phyloP scores from a whole-genome alignment of 2,113 vertebrate species.

The Trogon surrucura region DNA sequence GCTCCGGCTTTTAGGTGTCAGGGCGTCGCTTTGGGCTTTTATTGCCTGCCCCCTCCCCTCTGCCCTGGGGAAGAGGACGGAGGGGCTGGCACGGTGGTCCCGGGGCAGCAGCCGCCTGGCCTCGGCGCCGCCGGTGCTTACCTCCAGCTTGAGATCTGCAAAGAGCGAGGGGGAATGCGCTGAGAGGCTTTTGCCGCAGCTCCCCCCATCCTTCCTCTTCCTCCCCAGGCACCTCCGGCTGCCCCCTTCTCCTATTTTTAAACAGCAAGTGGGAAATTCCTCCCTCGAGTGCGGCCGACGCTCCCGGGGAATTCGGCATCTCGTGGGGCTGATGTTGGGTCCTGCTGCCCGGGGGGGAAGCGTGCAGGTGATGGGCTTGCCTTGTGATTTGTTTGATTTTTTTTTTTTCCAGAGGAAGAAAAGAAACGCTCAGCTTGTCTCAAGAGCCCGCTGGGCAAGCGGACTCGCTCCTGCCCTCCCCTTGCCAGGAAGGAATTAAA shows the following conservation, averaged over 20 bases:
- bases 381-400: not conserved
- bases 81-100: not conserved
- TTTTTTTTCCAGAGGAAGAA: not conserved
- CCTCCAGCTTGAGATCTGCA: slow-evolving; percentile 58
- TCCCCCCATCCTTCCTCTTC: not conserved
- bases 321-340: fast-evolving
- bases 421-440: not conserved
- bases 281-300: not conserved
- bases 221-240: not conserved
- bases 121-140: not conserved
- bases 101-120: not conserved
- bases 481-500: not conserved
- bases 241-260: slow-evolving; percentile 1
- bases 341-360: not conserved
- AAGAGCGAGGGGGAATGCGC: not conserved
- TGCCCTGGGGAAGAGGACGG: not conserved
- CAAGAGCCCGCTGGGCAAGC: not conserved
- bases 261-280: slow-evolving; percentile 45
- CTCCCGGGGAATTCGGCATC: not conserved
- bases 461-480: not conserved
- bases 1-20: not conserved
- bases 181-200: fast-evolving
- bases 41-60: not conserved
- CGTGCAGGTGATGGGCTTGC: not conserved
- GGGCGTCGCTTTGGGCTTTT: not conserved